Conservation (phyloP, 1,140 invertebrate species). For the Achroia grisella region DNA sequence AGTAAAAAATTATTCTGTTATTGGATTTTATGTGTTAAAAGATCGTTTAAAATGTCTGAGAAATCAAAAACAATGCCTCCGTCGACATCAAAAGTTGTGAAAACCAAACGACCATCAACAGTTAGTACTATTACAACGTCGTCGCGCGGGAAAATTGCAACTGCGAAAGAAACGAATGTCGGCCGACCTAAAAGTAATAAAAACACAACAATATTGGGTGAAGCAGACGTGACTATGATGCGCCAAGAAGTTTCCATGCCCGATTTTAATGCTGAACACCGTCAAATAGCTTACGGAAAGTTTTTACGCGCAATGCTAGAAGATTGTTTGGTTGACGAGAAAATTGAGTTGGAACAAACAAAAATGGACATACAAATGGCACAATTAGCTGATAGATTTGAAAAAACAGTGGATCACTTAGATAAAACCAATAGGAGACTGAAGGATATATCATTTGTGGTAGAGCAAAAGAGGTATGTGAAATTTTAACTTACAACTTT, state of each 20-base stretch:
- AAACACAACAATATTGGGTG: slow-evolving; percentile 22
- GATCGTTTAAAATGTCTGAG: slow-evolving; percentile 28
- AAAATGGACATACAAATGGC: slow-evolving; percentile 56
- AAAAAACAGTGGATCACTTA: slow-evolving; percentile 44
- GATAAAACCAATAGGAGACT: slow-evolving; percentile 53
- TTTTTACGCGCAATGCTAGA: slow-evolving; percentile 45
- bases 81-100: slow-evolving; percentile 18
- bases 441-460: slow-evolving; percentile 59
- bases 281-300: slow-evolving; percentile 43
- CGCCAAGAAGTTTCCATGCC: slow-evolving; percentile 24
- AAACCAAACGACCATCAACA: slow-evolving; percentile 25
- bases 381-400: slow-evolving; percentile 46
- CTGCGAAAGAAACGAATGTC: slow-evolving; percentile 16
- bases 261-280: slow-evolving; percentile 33
- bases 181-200: slow-evolving; percentile 19
- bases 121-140: slow-evolving; percentile 11
- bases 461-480: slow-evolving; percentile 58
- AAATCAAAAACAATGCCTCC: slow-evolving; percentile 32
- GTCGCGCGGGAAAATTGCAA: slow-evolving; percentile 8
- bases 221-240: slow-evolving; percentile 27
- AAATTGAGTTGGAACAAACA: slow-evolving; percentile 46
- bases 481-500: slow-evolving; percentile 1
- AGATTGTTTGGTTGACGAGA: slow-evolving; percentile 53
- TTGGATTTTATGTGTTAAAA: slow-evolving; percentile 3
- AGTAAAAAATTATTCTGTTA: background rate